Percentiles rank a stretch among this genome's conserved stretches.
Conservation (phyloP, 1,140 invertebrate species). For the Himalopsyche phryganea region DNA sequence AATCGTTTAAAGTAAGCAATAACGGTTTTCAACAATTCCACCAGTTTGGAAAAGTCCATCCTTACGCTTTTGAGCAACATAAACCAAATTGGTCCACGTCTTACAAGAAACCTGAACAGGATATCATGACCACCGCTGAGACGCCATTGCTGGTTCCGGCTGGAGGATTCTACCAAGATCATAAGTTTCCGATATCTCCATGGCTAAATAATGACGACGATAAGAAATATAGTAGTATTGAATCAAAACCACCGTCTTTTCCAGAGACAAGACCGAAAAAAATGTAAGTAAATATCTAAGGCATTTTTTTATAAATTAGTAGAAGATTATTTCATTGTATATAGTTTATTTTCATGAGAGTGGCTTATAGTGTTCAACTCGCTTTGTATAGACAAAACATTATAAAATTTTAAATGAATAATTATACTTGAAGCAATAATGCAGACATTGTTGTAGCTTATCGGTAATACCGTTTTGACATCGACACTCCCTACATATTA, state of each 20-base stretch:
- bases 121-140: neutral
- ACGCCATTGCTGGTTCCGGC: constrained; percentile 17
- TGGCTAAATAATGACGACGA: constrained; percentile 13
- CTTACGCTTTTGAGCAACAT: constrained; percentile 20
- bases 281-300: neutral
- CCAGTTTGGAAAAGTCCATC: constrained; percentile 1
- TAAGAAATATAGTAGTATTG: constrained; percentile 8
- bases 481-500: too few species aligned
- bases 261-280: too few species aligned
- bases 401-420: too few species aligned
- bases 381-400: too few species aligned
- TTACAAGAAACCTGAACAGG: constrained; percentile 2
- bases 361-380: too few species aligned
- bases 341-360: too few species aligned
- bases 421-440: too few species aligned
- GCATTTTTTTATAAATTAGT: neutral
- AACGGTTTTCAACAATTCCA: too few species aligned
- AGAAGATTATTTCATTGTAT: neutral
- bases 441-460: too few species aligned
- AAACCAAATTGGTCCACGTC: constrained; percentile 16
- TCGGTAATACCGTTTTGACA: too few species aligned
- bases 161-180: constrained; percentile 29
- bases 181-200: constrained; percentile 19
- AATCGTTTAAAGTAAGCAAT: neutral
- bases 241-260: neutral